phyloP scores from a whole-genome alignment of 2,797 vertebrate genomes.

The Simalia tracyae region DNA sequence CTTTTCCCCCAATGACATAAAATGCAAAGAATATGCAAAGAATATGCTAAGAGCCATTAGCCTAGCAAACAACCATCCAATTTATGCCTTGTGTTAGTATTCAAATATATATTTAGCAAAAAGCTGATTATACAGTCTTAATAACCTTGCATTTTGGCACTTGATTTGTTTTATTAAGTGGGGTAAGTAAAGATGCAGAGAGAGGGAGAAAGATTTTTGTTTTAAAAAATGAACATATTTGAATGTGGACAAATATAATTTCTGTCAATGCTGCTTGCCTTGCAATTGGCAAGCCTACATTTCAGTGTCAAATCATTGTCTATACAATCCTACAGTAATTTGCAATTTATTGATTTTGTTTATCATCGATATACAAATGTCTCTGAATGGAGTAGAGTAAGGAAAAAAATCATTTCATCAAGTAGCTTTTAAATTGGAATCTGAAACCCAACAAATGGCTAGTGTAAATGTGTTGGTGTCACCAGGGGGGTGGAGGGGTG shows the following conservation, averaged over 20 bases:
- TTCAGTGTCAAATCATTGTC: constrained; percentile 17
- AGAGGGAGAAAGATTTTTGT: not conserved
- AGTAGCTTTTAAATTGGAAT: constrained; percentile 9
- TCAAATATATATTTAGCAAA: constrained; percentile 30
- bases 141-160: constrained; percentile 5
- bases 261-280: not conserved
- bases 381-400: not conserved
- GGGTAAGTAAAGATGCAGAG: not conserved
- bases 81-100: constrained; percentile 7
- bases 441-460: not conserved
- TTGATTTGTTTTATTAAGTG: constrained; percentile 27
- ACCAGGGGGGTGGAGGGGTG: no score
- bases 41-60: not conserved
- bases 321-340: not conserved
- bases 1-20: not conserved
- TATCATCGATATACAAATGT: not conserved
- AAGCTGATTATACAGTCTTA: constrained; percentile 17
- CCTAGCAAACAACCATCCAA: not conserved
- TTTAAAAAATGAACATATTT: constrained; percentile 5
- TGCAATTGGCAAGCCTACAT: not conserved
- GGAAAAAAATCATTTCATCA: not conserved
- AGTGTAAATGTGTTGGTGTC: no score
- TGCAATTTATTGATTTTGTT: constrained; percentile 6
- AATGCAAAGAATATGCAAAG: constrained; percentile 9
- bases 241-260: constrained; percentile 16